Base-by-base conservation (phyloP, 2,888 invertebrate species). In the Eupithecia exiguata region DNA sequence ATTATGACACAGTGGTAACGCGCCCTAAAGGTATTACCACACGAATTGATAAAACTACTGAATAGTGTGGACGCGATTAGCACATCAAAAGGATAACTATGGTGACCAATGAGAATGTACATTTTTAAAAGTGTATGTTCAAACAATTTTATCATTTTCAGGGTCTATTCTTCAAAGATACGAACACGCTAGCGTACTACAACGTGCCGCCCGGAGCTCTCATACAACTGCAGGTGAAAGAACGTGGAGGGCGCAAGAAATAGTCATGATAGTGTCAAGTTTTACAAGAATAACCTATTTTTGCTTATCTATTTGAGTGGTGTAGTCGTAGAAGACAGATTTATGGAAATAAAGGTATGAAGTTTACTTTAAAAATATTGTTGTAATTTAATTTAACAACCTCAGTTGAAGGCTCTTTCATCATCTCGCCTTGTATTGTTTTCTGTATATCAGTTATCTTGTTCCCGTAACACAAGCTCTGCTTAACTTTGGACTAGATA, bases 121-220 rank as follows among this genome's bases (percentile, higher is more conserved):
- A 46, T 46, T 46, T 40, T 14, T 1, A 14, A 40, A 53, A 16
- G 14, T 58, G 58, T 58, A 25, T 58, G 10, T 25, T 25, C 14
- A 25, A 5, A 61, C 0, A 25, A n/a, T 36, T 62, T 9, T 36
- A 18, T 62, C 0, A 79, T 82, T 69, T 65, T 93, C 95, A 99
- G 98, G 99, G 99, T 49, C 96, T 99, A 93, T 99, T 99, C 95
- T 98, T 99, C 95, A 99, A 99, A 90, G 99, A 99, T 92, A 98
- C 97, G 70, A 98, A 99, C 88, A 96, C 97, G 0, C 95, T 99
- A 91, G 99, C 99, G 0, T 99, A 97, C 94, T 99, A 99, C 95
- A 99, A 99, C 92, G 96, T 99, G 78, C 95, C 96, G 14, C 97
- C 97, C 46, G 98, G 97, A 70, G 97, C 97, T 0, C 94, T 97